phyloP scores from a whole-genome alignment of 2,888 invertebrate species.

The Dryobotodes eremita region DNA sequence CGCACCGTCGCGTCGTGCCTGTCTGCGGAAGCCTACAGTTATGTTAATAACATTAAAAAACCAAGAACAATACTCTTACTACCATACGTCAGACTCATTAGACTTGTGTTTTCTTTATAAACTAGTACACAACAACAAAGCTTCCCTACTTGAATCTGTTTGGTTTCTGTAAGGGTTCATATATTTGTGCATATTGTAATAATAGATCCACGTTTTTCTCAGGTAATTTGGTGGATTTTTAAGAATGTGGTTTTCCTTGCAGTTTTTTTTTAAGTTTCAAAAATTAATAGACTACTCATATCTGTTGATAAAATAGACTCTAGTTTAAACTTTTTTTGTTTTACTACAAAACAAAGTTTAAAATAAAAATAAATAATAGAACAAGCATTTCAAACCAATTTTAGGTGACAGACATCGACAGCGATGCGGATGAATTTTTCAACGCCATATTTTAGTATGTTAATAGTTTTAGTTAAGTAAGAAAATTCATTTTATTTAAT shows the following conservation, averaged over 20 bases:
- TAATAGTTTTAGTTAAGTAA: neutral
- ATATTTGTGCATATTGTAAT: neutral
- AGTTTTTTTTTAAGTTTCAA: neutral
- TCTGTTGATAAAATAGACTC: neutral
- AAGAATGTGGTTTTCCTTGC: rapidly evolving
- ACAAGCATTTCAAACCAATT: neutral
- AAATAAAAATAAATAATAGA: too few relatives aligned
- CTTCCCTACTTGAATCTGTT: neutral
- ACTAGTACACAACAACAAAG: neutral
- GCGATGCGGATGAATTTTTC: neutral
- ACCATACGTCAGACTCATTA: neutral
- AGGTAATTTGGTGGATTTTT: neutral
- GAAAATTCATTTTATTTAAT: too few relatives aligned
- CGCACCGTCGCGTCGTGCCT: too few relatives aligned
- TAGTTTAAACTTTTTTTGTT: neutral
- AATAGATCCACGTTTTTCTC: too few relatives aligned
- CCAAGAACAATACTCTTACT: neutral
- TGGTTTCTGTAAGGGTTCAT: neutral
- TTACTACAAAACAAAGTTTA: neutral
- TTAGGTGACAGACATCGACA: neutral
- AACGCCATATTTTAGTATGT: neutral
- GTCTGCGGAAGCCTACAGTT: neutral
- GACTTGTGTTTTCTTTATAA: neutral
- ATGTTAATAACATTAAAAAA: neutral
- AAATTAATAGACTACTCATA: neutral